phyloP scores from a whole-genome alignment of 2,888 invertebrate species.

The Chelonus formosanus region DNA sequence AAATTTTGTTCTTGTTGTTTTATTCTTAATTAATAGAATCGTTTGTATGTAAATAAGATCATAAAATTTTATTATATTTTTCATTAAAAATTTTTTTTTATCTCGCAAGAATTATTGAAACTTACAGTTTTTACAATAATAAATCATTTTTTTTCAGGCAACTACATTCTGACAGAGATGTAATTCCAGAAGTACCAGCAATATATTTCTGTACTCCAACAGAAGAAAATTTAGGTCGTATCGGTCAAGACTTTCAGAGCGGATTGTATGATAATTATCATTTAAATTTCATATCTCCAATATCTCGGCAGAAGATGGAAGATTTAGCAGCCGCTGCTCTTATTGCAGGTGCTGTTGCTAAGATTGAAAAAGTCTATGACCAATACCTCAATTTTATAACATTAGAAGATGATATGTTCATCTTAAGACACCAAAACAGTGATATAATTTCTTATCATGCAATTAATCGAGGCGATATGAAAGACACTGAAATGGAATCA shows the following conservation, averaged over 20 bases:
- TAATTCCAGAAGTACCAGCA: conserved; percentile 98
- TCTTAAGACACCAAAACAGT: conserved; percentile 90
- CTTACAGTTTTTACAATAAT: neutral
- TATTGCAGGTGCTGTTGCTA: conserved; percentile 88
- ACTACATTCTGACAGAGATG: conserved; percentile 85
- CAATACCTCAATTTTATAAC: conserved; percentile 99
- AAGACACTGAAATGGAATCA: conserved; percentile 93
- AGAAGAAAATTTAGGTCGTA: conserved; percentile 94
- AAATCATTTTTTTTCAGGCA: conserved; percentile 69
- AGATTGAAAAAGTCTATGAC: conserved; percentile 94
- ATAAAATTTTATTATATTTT: no score
- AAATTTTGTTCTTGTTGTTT: no score
- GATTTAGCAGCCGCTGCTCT: conserved; percentile 93
- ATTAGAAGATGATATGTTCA: conserved; percentile 96
- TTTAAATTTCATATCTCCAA: conserved; percentile 95
- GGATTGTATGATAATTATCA: conserved; percentile 94
- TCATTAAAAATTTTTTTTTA: no score
- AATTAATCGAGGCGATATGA: conserved; percentile 91
- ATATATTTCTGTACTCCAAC: conserved; percentile 97
- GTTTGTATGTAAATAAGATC: no score
- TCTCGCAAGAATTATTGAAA: no score
- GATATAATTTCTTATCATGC: conserved; percentile 93
- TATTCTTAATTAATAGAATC: no score
- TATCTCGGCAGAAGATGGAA: conserved; percentile 92
- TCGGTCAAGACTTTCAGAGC: conserved; percentile 88